A percentile compares a stretch with the other conserved stretches of the same genome.
phyloP scores from a whole-genome alignment of 2,113 vertebrate species.

The Macrotus californicus region DNA sequence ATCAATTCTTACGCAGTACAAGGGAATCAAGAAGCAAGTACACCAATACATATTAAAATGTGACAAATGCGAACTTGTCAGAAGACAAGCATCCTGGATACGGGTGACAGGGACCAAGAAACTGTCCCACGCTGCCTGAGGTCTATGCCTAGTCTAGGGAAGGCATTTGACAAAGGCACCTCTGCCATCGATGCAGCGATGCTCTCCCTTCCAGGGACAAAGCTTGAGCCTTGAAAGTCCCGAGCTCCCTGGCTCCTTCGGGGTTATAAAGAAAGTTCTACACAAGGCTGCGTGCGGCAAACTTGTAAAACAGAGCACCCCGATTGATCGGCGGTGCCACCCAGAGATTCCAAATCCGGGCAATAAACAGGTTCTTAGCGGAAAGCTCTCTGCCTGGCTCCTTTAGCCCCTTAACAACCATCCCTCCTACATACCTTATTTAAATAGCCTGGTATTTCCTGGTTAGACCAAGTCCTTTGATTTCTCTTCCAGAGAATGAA shows the following conservation, averaged over 20 bases:
- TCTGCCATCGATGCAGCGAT: conserved; percentile 55
- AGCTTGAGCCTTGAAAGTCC: neutral
- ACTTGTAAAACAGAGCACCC: conserved; percentile 43
- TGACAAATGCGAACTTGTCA: conserved; percentile 76
- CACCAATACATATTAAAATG: conserved; percentile 86
- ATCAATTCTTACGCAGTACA: conserved; percentile 84
- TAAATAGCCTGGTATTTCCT: neutral
- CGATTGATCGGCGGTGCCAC: conserved; percentile 56
- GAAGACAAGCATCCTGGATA: conserved; percentile 32
- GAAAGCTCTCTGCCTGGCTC: neutral
- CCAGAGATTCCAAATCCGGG: conserved; percentile 60
- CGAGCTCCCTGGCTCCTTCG: conserved; percentile 65
- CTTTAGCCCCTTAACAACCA: neutral
- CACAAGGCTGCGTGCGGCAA: conserved; percentile 33
- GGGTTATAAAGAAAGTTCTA: conserved; percentile 65
- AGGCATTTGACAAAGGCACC: conserved; percentile 55
- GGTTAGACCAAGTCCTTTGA: neutral
- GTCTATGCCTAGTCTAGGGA: conserved; percentile 55
- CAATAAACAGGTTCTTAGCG: neutral
- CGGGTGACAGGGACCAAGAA: conserved; percentile 53
- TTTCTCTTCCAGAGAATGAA: neutral
- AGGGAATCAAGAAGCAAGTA: conserved; percentile 76
- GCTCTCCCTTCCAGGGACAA: conserved; percentile 59
- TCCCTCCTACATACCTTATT: too few species aligned
- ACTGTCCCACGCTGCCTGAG: conserved; percentile 47